These are phyloP conservation scores for Galaxea fascicularis DNA, from an alignment of 92 coral and sea anemone genomes.

Conservation along the genomic window DNA sequence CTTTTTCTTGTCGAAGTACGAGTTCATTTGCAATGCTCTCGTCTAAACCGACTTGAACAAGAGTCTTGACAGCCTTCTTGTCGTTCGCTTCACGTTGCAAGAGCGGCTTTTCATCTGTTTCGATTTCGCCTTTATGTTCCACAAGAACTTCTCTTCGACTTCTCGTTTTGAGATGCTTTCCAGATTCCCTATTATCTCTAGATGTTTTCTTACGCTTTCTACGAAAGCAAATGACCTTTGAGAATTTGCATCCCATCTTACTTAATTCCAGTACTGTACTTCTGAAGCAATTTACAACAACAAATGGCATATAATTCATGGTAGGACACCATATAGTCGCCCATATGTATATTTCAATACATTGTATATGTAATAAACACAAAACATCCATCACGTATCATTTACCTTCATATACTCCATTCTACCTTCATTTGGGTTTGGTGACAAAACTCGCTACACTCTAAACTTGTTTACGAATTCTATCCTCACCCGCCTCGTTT, in stretches of 20 bases:
- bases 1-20: slow-evolving; percentile 39
- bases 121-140: background rate
- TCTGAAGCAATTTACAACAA: background rate
- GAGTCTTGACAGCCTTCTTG: slow-evolving; percentile 34
- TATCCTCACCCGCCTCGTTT: too few species aligned
- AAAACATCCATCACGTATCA: too few species aligned
- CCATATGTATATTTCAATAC: too few species aligned
- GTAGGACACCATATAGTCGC: too few species aligned
- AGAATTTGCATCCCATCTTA: slow-evolving; percentile 20
- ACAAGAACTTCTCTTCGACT: background rate
- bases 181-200: background rate
- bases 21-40: slow-evolving; percentile 60
- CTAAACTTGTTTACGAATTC: too few species aligned
- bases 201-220: slow-evolving; percentile 17
- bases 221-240: slow-evolving; percentile 10
- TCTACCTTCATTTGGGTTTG: too few species aligned
- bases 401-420: too few species aligned
- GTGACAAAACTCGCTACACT: too few species aligned
- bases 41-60: slow-evolving; percentile 58
- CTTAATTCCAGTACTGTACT: too few species aligned
- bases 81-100: slow-evolving; percentile 4
- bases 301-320: too few species aligned
- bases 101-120: background rate
- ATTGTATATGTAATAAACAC: too few species aligned
- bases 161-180: slow-evolving; percentile 10